A percentile compares a stretch with the other conserved stretches of the same genome.
These are phyloP conservation scores for Pomatorhinus ruficollis DNA, from an alignment of 2,113 vertebrate species.

Conservation along the genomic window DNA sequence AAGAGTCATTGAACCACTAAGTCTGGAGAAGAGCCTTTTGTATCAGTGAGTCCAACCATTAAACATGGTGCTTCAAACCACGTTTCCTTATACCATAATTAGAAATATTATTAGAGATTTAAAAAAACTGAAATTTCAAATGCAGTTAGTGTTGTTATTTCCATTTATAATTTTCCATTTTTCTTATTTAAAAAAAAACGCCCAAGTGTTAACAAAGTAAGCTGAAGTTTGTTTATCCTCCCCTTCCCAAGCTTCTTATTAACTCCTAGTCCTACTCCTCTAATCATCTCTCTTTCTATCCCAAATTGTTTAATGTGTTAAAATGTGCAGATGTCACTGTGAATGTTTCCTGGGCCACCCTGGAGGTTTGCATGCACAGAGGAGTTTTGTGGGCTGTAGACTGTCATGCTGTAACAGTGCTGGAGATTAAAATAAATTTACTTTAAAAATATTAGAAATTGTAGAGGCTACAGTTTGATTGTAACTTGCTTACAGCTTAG, in stretches of 20 bases:
- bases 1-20: background rate
- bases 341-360: background rate
- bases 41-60: background rate
- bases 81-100: background rate
- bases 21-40: background rate
- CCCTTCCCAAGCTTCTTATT: background rate
- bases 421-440: background rate
- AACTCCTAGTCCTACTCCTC: background rate
- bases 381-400: background rate
- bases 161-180: background rate
- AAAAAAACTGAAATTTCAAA: background rate
- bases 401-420: fast-evolving
- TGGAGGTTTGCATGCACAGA: background rate
- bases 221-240: background rate
- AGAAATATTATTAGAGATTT: background rate
- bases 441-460: background rate
- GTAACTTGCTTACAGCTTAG: background rate
- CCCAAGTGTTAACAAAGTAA: background rate
- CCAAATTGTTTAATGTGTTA: background rate
- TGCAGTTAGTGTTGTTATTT: background rate
- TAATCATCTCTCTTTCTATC: background rate
- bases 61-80: background rate
- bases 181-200: background rate
- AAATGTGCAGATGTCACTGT: background rate
- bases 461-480: background rate